These are phyloP conservation scores for Eidolon helvum DNA, from an alignment of 2,113 vertebrate genomes.

Conservation along the genomic window DNA sequence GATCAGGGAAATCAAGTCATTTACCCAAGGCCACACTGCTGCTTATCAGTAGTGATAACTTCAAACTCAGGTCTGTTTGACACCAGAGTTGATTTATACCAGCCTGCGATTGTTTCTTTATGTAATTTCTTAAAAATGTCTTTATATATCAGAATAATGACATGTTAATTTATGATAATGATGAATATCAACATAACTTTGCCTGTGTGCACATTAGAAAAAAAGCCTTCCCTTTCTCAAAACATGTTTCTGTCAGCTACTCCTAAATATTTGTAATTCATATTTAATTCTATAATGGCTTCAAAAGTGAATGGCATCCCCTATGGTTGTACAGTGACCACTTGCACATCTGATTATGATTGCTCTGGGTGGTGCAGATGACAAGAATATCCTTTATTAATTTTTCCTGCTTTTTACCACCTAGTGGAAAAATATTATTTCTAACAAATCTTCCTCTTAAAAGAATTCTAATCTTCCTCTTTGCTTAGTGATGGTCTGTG, in stretches of 20 bases:
- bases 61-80: constrained; percentile 20
- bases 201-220: background rate
- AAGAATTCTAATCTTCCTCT: background rate
- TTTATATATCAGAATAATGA: background rate
- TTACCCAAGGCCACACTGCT: background rate
- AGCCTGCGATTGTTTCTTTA: background rate
- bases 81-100: background rate
- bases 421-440: background rate
- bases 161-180: background rate
- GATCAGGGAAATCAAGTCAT: constrained; percentile 26
- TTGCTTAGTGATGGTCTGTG: constrained; percentile 14
- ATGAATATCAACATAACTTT: background rate
- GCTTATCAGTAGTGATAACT: background rate
- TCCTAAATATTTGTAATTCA: background rate
- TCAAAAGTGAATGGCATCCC: background rate
- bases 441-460: background rate
- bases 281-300: background rate
- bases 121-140: background rate
- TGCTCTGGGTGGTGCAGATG: background rate
- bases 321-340: background rate
- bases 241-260: background rate
- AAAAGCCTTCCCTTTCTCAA: background rate
- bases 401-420: background rate
- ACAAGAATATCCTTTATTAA: background rate
- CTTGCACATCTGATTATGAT: background rate